Percentiles rank a stretch among this genome's conserved stretches.
phyloP scores from a whole-genome alignment of 2,888 invertebrate genomes.

The Dryadula phaetusa region DNA sequence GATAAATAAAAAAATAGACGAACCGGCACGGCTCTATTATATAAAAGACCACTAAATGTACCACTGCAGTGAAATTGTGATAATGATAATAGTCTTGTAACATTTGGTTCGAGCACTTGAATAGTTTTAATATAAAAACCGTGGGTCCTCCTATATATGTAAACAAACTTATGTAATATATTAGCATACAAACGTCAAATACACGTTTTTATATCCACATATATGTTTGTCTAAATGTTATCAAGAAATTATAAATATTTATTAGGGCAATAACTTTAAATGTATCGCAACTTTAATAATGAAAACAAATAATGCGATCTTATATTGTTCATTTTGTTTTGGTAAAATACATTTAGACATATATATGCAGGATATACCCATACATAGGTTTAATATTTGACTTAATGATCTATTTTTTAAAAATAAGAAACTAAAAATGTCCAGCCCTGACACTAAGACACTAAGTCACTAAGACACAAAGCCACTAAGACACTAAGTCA shows the following conservation, averaged over 20 bases:
- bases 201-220: neutral
- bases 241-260: constrained; percentile 3
- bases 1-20: constrained; percentile 44
- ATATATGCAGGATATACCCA: no score
- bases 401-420: no score
- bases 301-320: neutral
- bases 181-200: constrained; percentile 14
- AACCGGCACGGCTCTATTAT: constrained; percentile 39
- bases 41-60: constrained; percentile 36
- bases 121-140: neutral
- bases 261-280: neutral
- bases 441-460: no score
- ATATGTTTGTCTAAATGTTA: neutral
- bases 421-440: no score
- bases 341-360: no score
- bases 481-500: no score
- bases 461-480: no score
- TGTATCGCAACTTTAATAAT: neutral
- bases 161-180: constrained; percentile 27
- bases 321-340: no score
- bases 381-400: no score
- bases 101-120: neutral
- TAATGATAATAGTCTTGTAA: constrained; percentile 8
- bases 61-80: neutral
- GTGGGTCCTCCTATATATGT: constrained; percentile 6